phyloP scores from a whole-genome alignment of 1,140 invertebrate species.

The Thereuonema tuberculata region DNA sequence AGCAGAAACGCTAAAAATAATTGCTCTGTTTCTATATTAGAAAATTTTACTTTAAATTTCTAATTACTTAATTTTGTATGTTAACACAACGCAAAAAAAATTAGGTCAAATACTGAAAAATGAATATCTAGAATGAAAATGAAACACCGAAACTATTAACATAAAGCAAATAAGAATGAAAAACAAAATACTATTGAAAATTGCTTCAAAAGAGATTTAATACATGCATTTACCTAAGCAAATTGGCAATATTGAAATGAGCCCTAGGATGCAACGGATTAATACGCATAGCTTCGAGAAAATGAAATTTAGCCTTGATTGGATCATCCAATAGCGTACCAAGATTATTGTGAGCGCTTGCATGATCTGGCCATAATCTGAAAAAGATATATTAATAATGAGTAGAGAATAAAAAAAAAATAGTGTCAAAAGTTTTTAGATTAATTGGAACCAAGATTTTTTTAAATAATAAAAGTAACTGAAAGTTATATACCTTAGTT shows the following conservation, averaged over 20 bases:
- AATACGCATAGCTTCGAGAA: slow-evolving; percentile 25
- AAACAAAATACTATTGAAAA: too few relatives aligned
- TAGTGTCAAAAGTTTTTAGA: not conserved
- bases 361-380: slow-evolving; percentile 70
- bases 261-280: slow-evolving; percentile 30
- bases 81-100: too few relatives aligned
- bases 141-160: too few relatives aligned
- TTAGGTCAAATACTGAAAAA: too few relatives aligned
- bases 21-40: too few relatives aligned
- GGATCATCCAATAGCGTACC: slow-evolving; percentile 55
- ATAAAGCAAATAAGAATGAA: too few relatives aligned
- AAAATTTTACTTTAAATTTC: too few relatives aligned
- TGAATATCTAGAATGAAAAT: too few relatives aligned
- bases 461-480: not conserved
- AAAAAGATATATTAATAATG: not conserved
- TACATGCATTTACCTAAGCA: not conserved
- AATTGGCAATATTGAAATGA: slow-evolving; percentile 26
- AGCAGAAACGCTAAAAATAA: too few relatives aligned
- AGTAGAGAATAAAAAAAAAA: not conserved
- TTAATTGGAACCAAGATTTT: not conserved
- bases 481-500: not conserved
- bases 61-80: too few relatives aligned
- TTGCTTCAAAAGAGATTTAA: too few relatives aligned
- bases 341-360: slow-evolving; percentile 77
- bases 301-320: slow-evolving; percentile 25